Evolutionary conservation across 2,113 vertebrate species (phyloP).

Genomic region (Chaetodon auriga): DNA sequence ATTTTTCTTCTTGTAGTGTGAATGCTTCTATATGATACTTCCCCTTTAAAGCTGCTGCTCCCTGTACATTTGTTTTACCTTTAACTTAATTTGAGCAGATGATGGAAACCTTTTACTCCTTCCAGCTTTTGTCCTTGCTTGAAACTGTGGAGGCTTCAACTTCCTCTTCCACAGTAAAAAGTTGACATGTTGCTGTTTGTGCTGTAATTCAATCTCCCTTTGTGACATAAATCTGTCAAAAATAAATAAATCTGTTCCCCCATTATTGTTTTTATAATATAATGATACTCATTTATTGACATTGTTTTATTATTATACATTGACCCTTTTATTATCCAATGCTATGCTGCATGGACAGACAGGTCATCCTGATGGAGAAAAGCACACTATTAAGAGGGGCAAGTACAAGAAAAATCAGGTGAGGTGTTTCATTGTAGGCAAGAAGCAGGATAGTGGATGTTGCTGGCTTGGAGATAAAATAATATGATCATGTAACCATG

Average conservation of each 20-base stretch:
- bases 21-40: not conserved
- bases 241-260: too few relatives aligned
- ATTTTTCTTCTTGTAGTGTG: not conserved
- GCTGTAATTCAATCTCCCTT: not conserved
- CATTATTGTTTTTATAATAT: too few relatives aligned
- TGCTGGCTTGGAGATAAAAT: constrained; percentile 8
- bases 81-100: not conserved
- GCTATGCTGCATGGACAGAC: not conserved
- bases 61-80: not conserved
- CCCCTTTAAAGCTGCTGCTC: not conserved
- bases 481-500: not conserved
- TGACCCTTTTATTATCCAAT: not conserved
- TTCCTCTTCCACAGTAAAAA: not conserved
- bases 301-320: not conserved
- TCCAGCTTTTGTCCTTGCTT: not conserved
- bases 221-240: too few relatives aligned
- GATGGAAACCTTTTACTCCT: not conserved
- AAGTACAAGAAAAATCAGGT: not conserved
- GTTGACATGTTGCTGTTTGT: too few relatives aligned
- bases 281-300: not conserved
- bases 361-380: not conserved
- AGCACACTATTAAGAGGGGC: not conserved
- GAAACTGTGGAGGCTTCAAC: not conserved
- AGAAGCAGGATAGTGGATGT: not conserved
- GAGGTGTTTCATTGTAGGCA: not conserved